phyloP scores from a whole-genome alignment of 2,888 invertebrate species.

The Cheilosia vernalis region DNA sequence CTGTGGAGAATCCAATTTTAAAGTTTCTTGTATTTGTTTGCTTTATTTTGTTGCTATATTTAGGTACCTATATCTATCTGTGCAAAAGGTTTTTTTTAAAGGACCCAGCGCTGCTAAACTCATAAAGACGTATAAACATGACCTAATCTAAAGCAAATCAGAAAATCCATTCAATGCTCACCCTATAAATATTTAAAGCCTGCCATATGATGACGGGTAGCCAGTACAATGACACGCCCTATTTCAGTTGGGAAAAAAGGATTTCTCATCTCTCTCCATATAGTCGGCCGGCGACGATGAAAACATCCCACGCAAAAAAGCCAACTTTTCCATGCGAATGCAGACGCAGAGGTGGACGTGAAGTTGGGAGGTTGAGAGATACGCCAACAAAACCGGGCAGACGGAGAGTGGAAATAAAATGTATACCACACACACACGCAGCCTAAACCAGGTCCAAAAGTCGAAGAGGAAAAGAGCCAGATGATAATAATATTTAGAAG shows the following conservation, averaged over 20 bases:
- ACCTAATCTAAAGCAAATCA: constrained; percentile 75
- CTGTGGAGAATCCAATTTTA: constrained; percentile 53
- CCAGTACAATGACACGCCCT: constrained; percentile 72
- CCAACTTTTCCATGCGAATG: constrained; percentile 21
- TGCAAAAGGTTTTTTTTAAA: constrained; percentile 27
- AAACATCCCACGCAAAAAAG: constrained; percentile 30
- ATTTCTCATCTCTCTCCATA: constrained; percentile 11
- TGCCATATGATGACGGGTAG: constrained; percentile 64
- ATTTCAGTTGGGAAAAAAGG: constrained; percentile 62
- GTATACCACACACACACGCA: not conserved
- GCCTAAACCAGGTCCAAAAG: not conserved
- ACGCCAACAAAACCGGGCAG: not conserved
- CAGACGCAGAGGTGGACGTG: not conserved
- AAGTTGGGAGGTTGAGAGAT: not conserved
- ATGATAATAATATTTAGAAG: not conserved
- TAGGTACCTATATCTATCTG: not conserved
- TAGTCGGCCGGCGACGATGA: constrained; percentile 14
- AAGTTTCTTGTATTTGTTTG: constrained; percentile 58
- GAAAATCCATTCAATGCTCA: constrained; percentile 69
- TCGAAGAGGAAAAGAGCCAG: not conserved
- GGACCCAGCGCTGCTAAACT: not conserved
- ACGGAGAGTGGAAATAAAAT: constrained; percentile 17
- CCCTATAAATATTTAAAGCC: constrained; percentile 73
- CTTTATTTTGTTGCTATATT: constrained; percentile 5
- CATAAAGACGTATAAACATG: constrained; percentile 71